Conservation (phyloP, 2,888 invertebrate species). For the Slavum lentiscoides region DNA sequence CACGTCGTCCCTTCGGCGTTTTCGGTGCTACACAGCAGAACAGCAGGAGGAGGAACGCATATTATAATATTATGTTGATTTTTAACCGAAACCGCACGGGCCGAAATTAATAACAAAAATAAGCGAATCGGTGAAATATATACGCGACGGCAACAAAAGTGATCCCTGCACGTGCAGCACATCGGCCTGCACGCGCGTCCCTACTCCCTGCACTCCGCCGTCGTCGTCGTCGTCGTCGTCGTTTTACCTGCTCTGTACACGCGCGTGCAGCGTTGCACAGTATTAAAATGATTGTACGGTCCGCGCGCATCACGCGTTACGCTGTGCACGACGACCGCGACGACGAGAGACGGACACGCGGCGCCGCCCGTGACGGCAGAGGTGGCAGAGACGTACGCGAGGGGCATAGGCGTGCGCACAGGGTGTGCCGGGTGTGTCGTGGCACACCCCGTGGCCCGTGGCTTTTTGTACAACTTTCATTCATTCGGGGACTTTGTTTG, state of each 20-base stretch:
- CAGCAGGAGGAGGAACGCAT: neutral
- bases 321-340: neutral
- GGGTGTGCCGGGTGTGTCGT: too few species aligned
- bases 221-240: neutral
- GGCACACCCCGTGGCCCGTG: too few species aligned
- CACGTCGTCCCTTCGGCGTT: too few species aligned
- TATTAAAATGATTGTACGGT: constrained; percentile 48
- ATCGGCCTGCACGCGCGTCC: neutral
- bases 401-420: too few species aligned
- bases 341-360: neutral
- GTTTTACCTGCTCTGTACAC: constrained; percentile 20
- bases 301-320: too few species aligned
- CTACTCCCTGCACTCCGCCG: too few species aligned
- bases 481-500: too few species aligned
- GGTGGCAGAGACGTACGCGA: neutral
- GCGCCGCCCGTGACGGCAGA: neutral
- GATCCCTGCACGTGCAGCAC: constrained; percentile 22
- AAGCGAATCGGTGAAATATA: too few species aligned
- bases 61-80: neutral
- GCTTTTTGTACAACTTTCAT: too few species aligned
- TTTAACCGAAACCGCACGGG: constrained; percentile 5
- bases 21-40: too few species aligned
- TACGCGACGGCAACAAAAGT: neutral
- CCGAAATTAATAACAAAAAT: neutral
- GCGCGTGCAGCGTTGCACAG: neutral